Percentiles rank a stretch among this genome's conserved stretches.
These are phyloP conservation scores for Laticauda laticaudata DNA, from an alignment of 2,113 vertebrate species.

Conservation along the genomic window DNA sequence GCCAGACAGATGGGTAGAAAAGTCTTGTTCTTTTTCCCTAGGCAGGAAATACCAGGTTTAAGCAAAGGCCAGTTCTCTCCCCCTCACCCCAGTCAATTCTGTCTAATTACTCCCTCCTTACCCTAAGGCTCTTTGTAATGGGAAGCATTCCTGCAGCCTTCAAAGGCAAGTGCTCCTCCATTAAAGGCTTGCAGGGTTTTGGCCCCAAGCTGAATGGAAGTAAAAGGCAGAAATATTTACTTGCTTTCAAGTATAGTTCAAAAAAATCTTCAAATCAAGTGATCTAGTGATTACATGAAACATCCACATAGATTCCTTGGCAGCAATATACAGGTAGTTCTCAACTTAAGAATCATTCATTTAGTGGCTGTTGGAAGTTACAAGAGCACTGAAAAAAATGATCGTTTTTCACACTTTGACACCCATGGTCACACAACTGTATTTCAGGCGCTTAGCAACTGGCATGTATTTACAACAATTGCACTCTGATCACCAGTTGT, in stretches of 20 bases:
- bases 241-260: background rate
- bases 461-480: background rate
- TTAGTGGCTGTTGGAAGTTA: background rate
- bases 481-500: background rate
- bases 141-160: background rate
- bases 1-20: background rate
- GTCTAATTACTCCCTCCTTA: background rate
- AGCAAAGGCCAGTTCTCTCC: background rate
- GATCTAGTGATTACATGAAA: background rate
- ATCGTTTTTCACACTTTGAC: no score
- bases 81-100: background rate
- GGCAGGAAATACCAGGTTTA: background rate
- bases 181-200: background rate
- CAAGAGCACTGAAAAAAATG: background rate
- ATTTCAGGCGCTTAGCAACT: background rate
- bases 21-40: background rate
- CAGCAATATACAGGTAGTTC: background rate
- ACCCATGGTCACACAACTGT: background rate
- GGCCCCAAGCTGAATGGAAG: background rate
- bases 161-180: background rate
- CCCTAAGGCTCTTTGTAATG: background rate
- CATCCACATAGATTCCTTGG: background rate
- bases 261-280: background rate
- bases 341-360: background rate
- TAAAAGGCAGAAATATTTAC: no score